A percentile compares a stretch with the other conserved stretches of the same genome.
phyloP scores from a whole-genome alignment of 2,888 invertebrate genomes.

The Timema cristinae region DNA sequence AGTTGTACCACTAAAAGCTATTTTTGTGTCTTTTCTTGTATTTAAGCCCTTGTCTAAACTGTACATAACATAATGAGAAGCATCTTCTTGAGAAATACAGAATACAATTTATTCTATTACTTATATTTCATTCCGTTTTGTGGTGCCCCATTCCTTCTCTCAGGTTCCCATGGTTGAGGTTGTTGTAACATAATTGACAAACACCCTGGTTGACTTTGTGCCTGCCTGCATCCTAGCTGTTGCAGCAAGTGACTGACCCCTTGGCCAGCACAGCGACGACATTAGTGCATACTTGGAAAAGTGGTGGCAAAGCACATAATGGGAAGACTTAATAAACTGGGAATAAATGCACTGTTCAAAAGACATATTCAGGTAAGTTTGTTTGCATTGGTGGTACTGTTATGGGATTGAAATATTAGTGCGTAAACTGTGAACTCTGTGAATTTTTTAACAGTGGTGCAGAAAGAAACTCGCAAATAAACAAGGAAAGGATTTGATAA shows the following conservation, averaged over 20 bases:
- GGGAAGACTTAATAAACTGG: too few relatives aligned
- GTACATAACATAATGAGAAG: not conserved
- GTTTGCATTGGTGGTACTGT: constrained; percentile 24
- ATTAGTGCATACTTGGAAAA: too few relatives aligned
- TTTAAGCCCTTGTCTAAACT: too few relatives aligned
- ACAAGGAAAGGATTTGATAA: constrained; percentile 19
- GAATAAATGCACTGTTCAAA: constrained; percentile 11
- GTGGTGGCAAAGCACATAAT: too few relatives aligned
- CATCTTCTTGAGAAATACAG: constrained; percentile 18
- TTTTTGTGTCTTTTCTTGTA: too few relatives aligned
- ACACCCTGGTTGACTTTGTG: too few relatives aligned
- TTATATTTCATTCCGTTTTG: constrained; percentile 14
- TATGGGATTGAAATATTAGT: constrained; percentile 10
- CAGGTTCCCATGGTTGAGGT: constrained; percentile 17
- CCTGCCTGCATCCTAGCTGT: too few relatives aligned
- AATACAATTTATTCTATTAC: constrained; percentile 19
- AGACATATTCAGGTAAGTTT: constrained; percentile 28
- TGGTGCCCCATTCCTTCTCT: constrained; percentile 27
- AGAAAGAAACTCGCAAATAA: constrained; percentile 19
- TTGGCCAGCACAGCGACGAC: too few relatives aligned
- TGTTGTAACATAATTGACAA: too few relatives aligned
- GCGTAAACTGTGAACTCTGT: constrained; percentile 8
- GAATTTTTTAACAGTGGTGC: constrained; percentile 9
- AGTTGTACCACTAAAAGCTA: too few relatives aligned
- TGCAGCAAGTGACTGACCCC: too few relatives aligned